Conservation (phyloP, 2,888 invertebrate genomes). For the Tupiocoris notatus region DNA sequence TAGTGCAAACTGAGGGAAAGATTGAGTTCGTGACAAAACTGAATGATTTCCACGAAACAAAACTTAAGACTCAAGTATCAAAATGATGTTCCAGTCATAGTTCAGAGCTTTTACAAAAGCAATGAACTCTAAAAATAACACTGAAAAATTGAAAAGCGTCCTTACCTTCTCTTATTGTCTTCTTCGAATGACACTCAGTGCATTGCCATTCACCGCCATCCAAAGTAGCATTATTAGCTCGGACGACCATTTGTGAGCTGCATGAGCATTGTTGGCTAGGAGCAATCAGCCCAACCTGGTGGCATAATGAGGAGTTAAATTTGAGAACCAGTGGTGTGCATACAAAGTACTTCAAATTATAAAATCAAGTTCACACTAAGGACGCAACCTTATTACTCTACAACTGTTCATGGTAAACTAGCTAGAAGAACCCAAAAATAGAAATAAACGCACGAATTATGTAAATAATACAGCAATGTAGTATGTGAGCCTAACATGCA, state of each 20-base stretch:
- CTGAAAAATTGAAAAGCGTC: too few relatives aligned
- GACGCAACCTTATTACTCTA: too few relatives aligned
- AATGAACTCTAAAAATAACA: too few relatives aligned
- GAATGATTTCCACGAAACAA: too few relatives aligned
- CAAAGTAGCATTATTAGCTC: slow-evolving; percentile 6
- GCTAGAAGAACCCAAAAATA: too few relatives aligned
- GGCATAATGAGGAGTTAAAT: background rate
- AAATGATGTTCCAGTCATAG: too few relatives aligned
- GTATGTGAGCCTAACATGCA: too few relatives aligned
- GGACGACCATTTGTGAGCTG: slow-evolving; percentile 15
- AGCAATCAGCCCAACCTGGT: slow-evolving; percentile 32
- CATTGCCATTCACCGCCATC: slow-evolving; percentile 44
- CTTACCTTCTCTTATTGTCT: slow-evolving; percentile 22
- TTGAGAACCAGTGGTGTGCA: background rate
- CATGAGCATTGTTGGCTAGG: slow-evolving; percentile 16
- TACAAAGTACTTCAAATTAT: background rate
- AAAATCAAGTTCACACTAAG: background rate
- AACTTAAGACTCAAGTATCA: too few relatives aligned
- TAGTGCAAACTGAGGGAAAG: too few relatives aligned
- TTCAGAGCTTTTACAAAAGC: too few relatives aligned
- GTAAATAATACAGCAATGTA: background rate
- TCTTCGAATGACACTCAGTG: background rate
- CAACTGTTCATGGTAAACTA: too few relatives aligned
- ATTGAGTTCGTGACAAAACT: too few relatives aligned
- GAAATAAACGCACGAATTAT: background rate